phyloP scores from a whole-genome alignment of 2,888 invertebrate species.

The Agonopterix alstromeriana region DNA sequence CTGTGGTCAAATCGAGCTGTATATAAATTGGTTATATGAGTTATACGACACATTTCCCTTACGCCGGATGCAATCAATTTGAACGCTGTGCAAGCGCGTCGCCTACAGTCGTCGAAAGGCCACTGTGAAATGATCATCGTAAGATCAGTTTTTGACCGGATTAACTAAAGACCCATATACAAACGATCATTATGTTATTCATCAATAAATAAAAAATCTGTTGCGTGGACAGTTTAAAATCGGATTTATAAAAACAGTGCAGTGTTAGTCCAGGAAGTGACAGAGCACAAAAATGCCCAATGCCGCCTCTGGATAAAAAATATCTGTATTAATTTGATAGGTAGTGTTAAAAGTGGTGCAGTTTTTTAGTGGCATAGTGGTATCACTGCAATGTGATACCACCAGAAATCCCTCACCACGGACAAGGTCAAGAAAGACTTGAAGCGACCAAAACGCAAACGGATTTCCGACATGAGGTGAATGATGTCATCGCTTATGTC shows the following conservation, averaged over 20 bases:
- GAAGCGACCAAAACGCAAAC: constrained; percentile 57
- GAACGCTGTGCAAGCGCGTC: constrained; percentile 41
- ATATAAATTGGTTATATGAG: constrained; percentile 70
- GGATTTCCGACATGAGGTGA: constrained; percentile 71
- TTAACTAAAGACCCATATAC: too few species aligned
- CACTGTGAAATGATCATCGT: constrained; percentile 35
- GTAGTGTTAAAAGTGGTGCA: too few species aligned
- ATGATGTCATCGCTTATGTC: constrained; percentile 5
- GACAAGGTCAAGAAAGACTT: constrained; percentile 46
- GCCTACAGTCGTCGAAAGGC: constrained; percentile 46
- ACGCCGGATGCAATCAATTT: constrained; percentile 74
- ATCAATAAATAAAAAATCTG: too few species aligned
- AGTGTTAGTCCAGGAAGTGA: too few species aligned
- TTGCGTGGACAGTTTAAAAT: too few species aligned
- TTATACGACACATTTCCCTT: constrained; percentile 71
- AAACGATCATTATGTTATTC: too few species aligned
- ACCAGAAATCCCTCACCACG: constrained; percentile 51
- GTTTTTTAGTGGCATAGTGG: constrained; percentile 28
- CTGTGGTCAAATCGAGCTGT: constrained; percentile 63
- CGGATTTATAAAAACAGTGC: too few species aligned
- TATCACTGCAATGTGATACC: constrained; percentile 73
- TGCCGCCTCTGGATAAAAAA: too few species aligned
- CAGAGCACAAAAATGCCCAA: too few species aligned
- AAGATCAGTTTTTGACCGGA: background rate
- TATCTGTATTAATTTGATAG: too few species aligned